Conservation (phyloP, 1,140 invertebrate species). For the Temnothorax curvispinosus region DNA sequence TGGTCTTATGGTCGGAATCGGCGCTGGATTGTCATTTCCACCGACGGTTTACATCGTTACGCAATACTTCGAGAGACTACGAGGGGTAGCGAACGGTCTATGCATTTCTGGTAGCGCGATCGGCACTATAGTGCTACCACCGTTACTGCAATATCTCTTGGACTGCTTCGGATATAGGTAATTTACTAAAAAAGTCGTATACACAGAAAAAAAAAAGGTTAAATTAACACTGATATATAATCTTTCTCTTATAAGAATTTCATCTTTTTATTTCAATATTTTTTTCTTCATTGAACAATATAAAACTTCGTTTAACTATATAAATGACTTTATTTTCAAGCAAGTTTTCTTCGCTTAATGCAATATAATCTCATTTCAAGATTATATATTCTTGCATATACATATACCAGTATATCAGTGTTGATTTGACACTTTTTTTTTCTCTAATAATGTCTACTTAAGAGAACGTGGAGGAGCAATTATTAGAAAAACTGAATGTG, state of each 20-base stretch:
- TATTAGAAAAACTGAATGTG: conserved; percentile 14
- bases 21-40: conserved; percentile 92
- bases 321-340: too few relatives aligned
- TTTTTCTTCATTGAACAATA: too few relatives aligned
- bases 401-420: too few relatives aligned
- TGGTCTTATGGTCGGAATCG: conserved; percentile 91
- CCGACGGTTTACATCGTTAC: conserved; percentile 96
- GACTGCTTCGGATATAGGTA: conserved; percentile 91
- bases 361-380: too few relatives aligned
- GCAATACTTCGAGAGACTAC: conserved; percentile 92
- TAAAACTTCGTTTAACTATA: too few relatives aligned
- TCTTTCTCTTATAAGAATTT: too few relatives aligned
- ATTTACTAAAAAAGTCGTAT: background rate
- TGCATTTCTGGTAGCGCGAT: conserved; percentile 95
- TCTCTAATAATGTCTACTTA: background rate
- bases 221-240: too few relatives aligned
- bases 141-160: conserved; percentile 90
- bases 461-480: background rate
- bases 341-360: too few relatives aligned
- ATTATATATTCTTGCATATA: too few relatives aligned
- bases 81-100: conserved; percentile 94
- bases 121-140: conserved; percentile 92
- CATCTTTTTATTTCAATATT: too few relatives aligned
- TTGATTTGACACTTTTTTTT: too few relatives aligned
- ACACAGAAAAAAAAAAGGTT: too few relatives aligned